Evolutionary conservation across 1,140 invertebrate species (phyloP).

Genomic region (Hycleus phaleratus): DNA sequence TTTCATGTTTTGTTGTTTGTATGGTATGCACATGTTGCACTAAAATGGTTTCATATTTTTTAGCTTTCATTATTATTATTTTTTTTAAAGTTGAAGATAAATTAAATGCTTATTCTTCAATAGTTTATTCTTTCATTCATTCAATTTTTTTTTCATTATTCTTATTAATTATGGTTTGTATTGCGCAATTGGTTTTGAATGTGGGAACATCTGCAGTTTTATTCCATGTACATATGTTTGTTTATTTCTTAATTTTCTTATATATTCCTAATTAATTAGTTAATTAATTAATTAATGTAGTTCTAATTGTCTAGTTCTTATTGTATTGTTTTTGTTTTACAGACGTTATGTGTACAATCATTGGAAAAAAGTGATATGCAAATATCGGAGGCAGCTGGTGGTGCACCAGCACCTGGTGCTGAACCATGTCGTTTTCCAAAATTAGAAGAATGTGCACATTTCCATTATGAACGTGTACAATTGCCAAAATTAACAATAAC

Average conservation of each 20-base stretch:
- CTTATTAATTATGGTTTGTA: background rate
- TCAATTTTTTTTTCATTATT: background rate
- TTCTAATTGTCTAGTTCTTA: background rate
- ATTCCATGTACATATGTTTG: background rate
- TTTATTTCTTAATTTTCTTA: background rate
- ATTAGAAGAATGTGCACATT: slow-evolving; percentile 96
- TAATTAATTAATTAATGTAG: background rate
- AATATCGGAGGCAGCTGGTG: slow-evolving; percentile 35
- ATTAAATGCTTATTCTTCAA: background rate
- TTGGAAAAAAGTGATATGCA: slow-evolving; percentile 31
- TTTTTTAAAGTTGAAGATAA: too few species aligned
- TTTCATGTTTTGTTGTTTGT: too few species aligned
- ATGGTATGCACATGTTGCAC: too few species aligned
- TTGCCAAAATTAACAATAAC: slow-evolving; percentile 65
- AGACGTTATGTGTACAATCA: slow-evolving; percentile 38
- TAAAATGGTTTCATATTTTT: too few species aligned
- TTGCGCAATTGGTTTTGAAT: too few species aligned
- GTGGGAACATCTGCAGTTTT: too few species aligned
- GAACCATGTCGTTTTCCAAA: slow-evolving; percentile 70
- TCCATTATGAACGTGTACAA: slow-evolving; percentile 92
- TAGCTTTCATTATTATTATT: too few species aligned
- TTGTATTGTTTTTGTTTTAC: slow-evolving; percentile 14
- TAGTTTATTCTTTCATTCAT: background rate
- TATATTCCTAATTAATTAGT: background rate
- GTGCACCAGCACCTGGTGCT: slow-evolving; percentile 29